Evolutionary conservation across 2,113 vertebrate species (phyloP).

Genomic region (Ptilonorhynchus violaceus): DNA sequence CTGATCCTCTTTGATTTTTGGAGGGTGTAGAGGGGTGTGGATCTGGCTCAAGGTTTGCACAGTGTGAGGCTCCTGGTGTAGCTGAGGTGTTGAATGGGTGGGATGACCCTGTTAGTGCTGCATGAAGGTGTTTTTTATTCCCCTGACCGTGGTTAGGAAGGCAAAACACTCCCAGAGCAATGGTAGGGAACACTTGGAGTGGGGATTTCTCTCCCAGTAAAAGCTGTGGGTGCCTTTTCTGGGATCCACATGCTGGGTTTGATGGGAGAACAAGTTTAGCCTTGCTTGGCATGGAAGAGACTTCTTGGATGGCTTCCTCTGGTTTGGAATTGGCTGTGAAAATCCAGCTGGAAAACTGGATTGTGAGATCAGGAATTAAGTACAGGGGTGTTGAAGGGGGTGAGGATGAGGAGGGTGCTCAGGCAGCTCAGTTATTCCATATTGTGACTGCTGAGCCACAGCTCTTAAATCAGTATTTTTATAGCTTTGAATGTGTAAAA

Average conservation of each 20-base stretch:
- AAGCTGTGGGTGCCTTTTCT: background rate
- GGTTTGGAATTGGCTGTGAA: background rate
- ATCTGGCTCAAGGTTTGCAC: background rate
- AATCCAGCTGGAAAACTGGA: background rate
- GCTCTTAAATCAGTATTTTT: background rate
- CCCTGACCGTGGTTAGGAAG: background rate
- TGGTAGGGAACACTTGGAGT: background rate
- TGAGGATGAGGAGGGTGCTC: background rate
- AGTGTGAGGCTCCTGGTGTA: background rate
- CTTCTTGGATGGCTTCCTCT: background rate
- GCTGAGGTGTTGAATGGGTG: background rate
- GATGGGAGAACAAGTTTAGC: background rate
- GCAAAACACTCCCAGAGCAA: accelerated
- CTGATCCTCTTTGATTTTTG: background rate
- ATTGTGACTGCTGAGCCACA: background rate
- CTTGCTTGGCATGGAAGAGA: background rate
- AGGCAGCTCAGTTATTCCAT: background rate
- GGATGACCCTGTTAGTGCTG: background rate
- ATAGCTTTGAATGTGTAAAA: background rate
- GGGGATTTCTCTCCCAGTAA: background rate
- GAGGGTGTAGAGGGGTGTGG: background rate
- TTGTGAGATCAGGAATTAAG: background rate
- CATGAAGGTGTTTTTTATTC: background rate
- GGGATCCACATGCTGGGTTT: background rate
- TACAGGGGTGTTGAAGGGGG: background rate